Evolutionary conservation across 2,113 vertebrate genomes (phyloP).

Genomic region (Oncorhynchus kisutch): DNA sequence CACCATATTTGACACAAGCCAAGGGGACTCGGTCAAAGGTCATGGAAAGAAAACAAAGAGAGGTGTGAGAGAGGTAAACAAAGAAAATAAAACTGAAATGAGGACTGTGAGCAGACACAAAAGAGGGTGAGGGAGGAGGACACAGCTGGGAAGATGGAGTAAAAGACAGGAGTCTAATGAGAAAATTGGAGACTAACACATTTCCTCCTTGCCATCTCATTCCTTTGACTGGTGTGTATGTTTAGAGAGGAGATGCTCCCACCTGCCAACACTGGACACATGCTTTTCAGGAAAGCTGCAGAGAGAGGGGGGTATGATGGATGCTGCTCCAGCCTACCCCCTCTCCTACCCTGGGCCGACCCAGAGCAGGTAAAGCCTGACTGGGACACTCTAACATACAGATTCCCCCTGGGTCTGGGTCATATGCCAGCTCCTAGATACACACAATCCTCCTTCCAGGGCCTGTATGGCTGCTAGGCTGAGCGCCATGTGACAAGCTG

Average conservation of each 20-base stretch:
- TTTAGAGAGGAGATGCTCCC: conserved; percentile 1
- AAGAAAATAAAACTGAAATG: conserved; percentile 26
- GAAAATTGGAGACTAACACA: conserved; percentile 33
- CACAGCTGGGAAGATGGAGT: background rate
- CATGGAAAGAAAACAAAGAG: conserved; percentile 19
- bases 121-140: background rate
- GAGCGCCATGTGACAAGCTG: background rate
- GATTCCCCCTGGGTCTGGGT: conserved; percentile 5
- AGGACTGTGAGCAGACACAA: conserved; percentile 7
- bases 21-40: conserved; percentile 45
- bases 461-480: background rate
- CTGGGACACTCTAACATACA: conserved; percentile 21
- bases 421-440: background rate
- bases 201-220: conserved; percentile 26
- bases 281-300: too few relatives aligned
- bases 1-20: conserved; percentile 26
- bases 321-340: conserved; percentile 14
- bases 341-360: conserved; percentile 10
- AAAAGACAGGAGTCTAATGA: conserved; percentile 32
- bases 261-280: too few relatives aligned
- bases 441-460: background rate
- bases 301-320: background rate
- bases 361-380: conserved; percentile 2
- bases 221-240: conserved; percentile 40
- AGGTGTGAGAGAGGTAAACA: conserved; percentile 54